Evolutionary conservation across 2,888 invertebrate genomes (phyloP).

Genomic region (Amiota mariae): DNA sequence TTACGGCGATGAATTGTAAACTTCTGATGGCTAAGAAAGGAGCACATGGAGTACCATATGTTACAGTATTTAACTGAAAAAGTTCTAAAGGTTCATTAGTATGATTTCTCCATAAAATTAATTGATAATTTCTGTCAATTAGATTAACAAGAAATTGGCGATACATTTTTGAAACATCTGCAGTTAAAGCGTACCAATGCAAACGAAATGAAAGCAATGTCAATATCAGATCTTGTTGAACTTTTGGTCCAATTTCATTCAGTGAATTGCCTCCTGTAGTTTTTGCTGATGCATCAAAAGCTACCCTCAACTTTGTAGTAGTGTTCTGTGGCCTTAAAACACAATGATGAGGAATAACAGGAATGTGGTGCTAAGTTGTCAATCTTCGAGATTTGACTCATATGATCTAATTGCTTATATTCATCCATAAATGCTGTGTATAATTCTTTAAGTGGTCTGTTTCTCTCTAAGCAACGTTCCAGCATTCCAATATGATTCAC

Average conservation of each 20-base stretch:
- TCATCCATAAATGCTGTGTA: neutral
- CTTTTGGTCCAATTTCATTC: neutral
- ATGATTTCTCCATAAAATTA: constrained; percentile 31
- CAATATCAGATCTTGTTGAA: neutral
- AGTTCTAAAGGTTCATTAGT: constrained; percentile 25
- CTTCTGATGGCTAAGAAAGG: constrained; percentile 31
- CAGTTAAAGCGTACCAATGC: neutral
- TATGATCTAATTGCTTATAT: constrained; percentile 7
- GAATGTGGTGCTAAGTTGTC: neutral
- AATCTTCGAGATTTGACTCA: neutral
- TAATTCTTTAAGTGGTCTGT: neutral
- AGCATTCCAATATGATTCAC: neutral
- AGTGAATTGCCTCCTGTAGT: neutral
- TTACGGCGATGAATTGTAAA: constrained; percentile 26
- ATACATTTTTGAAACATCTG: constrained; percentile 24
- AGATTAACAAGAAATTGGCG: constrained; percentile 30
- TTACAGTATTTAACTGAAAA: constrained; percentile 35
- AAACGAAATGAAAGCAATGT: neutral
- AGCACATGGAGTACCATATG: constrained; percentile 33
- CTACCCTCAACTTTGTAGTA: constrained; percentile 6
- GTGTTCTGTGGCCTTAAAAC: neutral
- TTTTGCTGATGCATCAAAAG: constrained; percentile 10
- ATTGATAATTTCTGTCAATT: no score
- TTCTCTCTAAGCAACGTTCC: neutral
- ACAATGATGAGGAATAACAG: constrained; percentile 7